Conservation (phyloP, 2,797 vertebrate genomes). For the Mycteria americana region DNA sequence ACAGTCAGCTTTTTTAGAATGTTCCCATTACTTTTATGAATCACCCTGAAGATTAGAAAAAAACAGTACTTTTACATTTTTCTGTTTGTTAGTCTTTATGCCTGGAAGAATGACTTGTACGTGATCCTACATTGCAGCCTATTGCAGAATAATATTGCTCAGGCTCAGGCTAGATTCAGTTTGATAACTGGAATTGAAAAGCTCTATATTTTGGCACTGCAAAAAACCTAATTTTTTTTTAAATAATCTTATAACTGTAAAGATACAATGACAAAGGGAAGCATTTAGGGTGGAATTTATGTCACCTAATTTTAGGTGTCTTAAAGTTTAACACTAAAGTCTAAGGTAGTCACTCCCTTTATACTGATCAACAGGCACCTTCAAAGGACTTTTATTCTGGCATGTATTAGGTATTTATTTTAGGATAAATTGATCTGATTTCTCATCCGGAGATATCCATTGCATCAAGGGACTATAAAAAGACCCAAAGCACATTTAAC, state of each 20-base stretch:
- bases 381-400: neutral
- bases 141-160: neutral
- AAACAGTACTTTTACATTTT: neutral
- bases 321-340: neutral
- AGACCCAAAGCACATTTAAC: neutral
- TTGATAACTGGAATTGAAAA: neutral
- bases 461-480: neutral
- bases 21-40: neutral
- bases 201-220: neutral
- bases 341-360: fast-evolving
- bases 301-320: neutral
- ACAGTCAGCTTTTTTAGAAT: neutral
- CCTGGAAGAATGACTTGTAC: neutral
- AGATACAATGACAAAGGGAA: neutral
- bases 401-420: neutral
- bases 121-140: neutral
- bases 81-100: neutral
- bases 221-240: neutral
- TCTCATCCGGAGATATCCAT: neutral
- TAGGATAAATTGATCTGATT: neutral
- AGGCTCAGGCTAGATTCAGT: neutral
- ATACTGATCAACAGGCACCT: neutral
- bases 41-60: neutral
- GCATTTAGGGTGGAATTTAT: neutral
- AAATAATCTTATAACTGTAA: neutral